These are phyloP conservation scores for Philaenus spumarius DNA, from an alignment of 1,140 invertebrate species.

Conservation along the genomic window DNA sequence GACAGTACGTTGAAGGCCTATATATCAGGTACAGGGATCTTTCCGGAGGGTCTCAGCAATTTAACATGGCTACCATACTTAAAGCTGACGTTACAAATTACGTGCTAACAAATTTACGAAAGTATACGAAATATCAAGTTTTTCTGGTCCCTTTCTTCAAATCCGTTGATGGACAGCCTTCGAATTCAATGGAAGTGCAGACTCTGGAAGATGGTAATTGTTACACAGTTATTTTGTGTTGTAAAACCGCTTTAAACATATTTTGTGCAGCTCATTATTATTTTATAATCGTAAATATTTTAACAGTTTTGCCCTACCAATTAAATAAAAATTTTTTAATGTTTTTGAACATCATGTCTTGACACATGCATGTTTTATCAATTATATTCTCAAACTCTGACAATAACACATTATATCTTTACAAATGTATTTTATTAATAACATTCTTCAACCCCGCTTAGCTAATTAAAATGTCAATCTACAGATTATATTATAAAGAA, in stretches of 20 bases:
- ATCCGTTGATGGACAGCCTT: slow-evolving; percentile 73
- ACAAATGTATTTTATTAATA: no score
- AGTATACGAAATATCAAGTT: slow-evolving; percentile 82
- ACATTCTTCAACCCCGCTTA: no score
- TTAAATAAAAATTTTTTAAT: no score
- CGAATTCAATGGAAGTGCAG: slow-evolving; percentile 60
- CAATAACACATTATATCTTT: no score
- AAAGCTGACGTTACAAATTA: slow-evolving; percentile 57
- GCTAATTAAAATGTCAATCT: no score
- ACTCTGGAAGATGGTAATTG: slow-evolving; percentile 62
- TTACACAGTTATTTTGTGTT: background rate
- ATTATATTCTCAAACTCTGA: background rate
- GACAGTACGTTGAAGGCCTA: slow-evolving; percentile 72
- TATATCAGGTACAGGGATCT: slow-evolving; percentile 87
- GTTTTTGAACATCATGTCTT: no score
- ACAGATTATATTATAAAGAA: no score
- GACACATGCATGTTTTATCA: background rate
- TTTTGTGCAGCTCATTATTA: no score
- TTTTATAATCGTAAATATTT: no score
- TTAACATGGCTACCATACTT: slow-evolving; percentile 61
- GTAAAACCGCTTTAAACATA: no score
- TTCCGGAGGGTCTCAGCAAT: slow-evolving; percentile 52
- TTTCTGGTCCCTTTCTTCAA: slow-evolving; percentile 84
- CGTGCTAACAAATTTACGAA: slow-evolving; percentile 64
- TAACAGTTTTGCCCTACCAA: no score